phyloP scores from a whole-genome alignment of 1,140 invertebrate genomes.

The Aethina tumida region DNA sequence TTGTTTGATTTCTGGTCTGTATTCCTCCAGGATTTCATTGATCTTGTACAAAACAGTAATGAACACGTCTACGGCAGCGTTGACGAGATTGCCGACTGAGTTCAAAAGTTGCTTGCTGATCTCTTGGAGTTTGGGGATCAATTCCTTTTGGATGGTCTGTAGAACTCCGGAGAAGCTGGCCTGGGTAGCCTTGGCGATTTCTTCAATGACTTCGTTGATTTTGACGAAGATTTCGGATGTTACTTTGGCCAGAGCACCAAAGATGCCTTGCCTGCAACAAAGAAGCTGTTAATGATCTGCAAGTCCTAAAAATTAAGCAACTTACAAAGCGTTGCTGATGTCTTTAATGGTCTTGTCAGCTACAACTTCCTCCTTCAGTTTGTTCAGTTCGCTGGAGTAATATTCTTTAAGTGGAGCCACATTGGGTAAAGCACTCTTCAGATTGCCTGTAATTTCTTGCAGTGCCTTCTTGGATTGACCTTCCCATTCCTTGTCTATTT shows the following conservation, averaged over 20 bases:
- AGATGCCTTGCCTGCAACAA: slow-evolving; percentile 37
- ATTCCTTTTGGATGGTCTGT: slow-evolving; percentile 41
- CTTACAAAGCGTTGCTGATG: slow-evolving; percentile 52
- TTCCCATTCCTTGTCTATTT: slow-evolving; percentile 9
- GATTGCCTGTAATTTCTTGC: slow-evolving; percentile 36
- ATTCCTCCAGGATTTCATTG: slow-evolving; percentile 44
- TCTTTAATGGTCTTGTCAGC: slow-evolving; percentile 55
- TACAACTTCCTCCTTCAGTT: slow-evolving; percentile 52
- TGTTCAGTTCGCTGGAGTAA: slow-evolving; percentile 48
- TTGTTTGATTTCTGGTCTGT: slow-evolving; percentile 56
- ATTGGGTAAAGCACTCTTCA: slow-evolving; percentile 50
- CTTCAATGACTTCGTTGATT: slow-evolving; percentile 37
- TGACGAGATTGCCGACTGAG: slow-evolving; percentile 35
- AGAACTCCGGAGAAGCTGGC: slow-evolving; percentile 36
- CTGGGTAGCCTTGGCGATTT: slow-evolving; percentile 35
- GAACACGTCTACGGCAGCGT: slow-evolving; percentile 39
- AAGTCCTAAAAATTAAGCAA: slow-evolving; percentile 15
- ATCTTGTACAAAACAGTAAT: slow-evolving; percentile 42
- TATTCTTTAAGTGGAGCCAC: slow-evolving; percentile 45
- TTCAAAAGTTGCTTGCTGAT: slow-evolving; percentile 40
- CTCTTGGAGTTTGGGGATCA: slow-evolving; percentile 47
- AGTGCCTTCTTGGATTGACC: slow-evolving; percentile 34
- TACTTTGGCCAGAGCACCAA: slow-evolving; percentile 38
- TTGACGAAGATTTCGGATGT: slow-evolving; percentile 39
- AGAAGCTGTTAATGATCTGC: not conserved